Conservation (phyloP, 1,140 invertebrate genomes). For the Drosophila setifemur region DNA sequence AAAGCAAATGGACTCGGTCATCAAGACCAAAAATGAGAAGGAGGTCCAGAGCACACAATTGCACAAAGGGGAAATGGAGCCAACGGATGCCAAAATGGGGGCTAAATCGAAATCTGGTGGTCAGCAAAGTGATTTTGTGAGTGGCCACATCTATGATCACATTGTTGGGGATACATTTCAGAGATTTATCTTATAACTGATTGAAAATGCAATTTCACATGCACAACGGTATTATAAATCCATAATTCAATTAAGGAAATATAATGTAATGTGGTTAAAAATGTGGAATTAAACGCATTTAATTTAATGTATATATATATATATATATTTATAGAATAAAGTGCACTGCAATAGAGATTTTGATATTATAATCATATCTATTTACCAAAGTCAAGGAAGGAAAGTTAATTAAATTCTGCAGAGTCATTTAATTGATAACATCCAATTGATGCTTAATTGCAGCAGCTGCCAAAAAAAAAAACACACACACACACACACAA, state of each 20-base stretch:
- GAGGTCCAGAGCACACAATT: neutral
- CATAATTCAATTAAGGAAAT: no score
- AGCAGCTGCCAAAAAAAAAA: no score
- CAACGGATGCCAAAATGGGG: constrained; percentile 16
- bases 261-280: no score
- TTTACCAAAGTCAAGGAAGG: neutral
- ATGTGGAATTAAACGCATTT: no score
- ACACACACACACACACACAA: no score
- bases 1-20: constrained; percentile 64
- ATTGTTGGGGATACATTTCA: no score
- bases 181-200: no score
- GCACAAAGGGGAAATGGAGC: constrained; percentile 9
- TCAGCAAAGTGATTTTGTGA: constrained; percentile 32
- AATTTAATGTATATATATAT: no score
- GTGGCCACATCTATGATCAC: constrained; percentile 6
- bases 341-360: no score
- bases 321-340: no score
- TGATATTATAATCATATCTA: neutral
- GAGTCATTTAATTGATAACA: constrained; percentile 30
- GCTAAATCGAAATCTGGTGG: constrained; percentile 22
- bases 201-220: no score
- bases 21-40: neutral
- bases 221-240: no score
- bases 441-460: constrained; percentile 36
- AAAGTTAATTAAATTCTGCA: constrained; percentile 1